Evolutionary conservation across 2,113 vertebrate genomes (phyloP).

Genomic region (Sialia sialis): DNA sequence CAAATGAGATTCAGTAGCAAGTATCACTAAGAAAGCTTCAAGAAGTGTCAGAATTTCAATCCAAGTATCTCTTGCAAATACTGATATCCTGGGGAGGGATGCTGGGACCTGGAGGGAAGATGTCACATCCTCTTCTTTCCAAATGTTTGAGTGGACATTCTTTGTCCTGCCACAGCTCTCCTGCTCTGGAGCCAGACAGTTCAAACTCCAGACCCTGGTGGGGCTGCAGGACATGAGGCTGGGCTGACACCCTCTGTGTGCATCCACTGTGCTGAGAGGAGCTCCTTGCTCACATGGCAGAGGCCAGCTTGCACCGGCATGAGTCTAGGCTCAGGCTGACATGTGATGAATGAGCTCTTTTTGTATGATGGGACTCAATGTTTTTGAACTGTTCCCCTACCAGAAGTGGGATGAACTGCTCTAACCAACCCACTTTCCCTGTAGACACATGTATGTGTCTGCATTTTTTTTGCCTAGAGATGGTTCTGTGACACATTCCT

Average conservation of each 20-base stretch:
- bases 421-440: not conserved
- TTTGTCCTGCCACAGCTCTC: not conserved
- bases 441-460: not conserved
- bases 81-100: not conserved
- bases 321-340: not conserved
- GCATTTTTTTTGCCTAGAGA: not conserved
- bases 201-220: not conserved
- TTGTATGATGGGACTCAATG: no score
- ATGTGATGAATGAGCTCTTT: not conserved
- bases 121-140: not conserved
- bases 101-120: not conserved
- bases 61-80: not conserved
- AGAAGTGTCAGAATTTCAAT: not conserved
- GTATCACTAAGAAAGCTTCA: not conserved
- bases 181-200: rapidly evolving
- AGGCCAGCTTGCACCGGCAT: not conserved
- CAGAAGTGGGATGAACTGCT: not conserved
- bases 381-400: not conserved
- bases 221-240: not conserved
- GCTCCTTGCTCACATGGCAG: not conserved
- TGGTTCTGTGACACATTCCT: not conserved
- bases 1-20: not conserved
- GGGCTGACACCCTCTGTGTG: not conserved
- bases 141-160: not conserved
- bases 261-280: not conserved